A percentile compares a stretch with the other conserved stretches of the same genome.
Conservation (phyloP, 2,113 vertebrate genomes). For the Charina bottae region DNA sequence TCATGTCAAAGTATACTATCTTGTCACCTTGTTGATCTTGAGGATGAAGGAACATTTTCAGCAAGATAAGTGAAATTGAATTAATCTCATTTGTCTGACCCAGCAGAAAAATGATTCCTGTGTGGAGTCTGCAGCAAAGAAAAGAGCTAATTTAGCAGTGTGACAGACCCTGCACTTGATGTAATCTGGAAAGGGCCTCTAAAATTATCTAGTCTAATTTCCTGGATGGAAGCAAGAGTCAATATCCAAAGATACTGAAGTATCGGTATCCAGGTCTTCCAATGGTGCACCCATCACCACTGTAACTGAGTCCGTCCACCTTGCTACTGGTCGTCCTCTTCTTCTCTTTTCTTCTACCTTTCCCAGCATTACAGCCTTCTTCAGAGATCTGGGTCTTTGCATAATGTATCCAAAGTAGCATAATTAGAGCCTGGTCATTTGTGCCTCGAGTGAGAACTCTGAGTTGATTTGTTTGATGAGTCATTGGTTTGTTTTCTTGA, state of each 20-base stretch:
- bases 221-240: background rate
- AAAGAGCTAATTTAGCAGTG: slow-evolving; percentile 15
- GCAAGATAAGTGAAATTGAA: slow-evolving; percentile 35
- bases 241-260: background rate
- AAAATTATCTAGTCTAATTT: background rate
- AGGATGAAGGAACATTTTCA: slow-evolving; percentile 22
- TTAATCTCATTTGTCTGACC: slow-evolving; percentile 21
- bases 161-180: background rate
- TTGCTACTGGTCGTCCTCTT: background rate
- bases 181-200: background rate
- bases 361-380: background rate
- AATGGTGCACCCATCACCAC: background rate
- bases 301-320: background rate
- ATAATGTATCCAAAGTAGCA: background rate
- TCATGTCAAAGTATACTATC: background rate
- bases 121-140: slow-evolving; percentile 8
- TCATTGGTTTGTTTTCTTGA: background rate
- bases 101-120: slow-evolving; percentile 28
- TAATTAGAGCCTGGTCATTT: background rate
- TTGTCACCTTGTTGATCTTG: slow-evolving; percentile 24
- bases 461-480: background rate
- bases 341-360: background rate
- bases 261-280: background rate
- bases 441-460: background rate
- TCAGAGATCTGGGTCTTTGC: background rate